Percentiles rank a stretch among this genome's conserved stretches.
phyloP scores from a whole-genome alignment of 2,888 invertebrate species.

The Zaprionus obscuricornis region DNA sequence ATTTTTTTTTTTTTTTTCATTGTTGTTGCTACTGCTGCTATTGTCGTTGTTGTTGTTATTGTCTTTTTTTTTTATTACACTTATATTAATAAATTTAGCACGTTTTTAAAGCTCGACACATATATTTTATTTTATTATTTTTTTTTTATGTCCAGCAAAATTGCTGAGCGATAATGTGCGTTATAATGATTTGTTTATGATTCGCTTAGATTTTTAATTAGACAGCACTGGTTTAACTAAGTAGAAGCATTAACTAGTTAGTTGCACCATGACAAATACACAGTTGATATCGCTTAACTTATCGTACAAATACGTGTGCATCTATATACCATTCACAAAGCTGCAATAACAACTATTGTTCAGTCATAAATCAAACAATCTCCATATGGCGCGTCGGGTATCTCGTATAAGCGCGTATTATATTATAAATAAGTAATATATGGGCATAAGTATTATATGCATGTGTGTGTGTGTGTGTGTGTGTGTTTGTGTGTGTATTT shows the following conservation, averaged over 20 bases:
- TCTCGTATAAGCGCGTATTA: slow-evolving; percentile 15
- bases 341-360: slow-evolving; percentile 56
- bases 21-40: slow-evolving; percentile 11
- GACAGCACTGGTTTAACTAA: slow-evolving; percentile 6
- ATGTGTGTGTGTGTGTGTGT: not conserved
- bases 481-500: not conserved
- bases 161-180: slow-evolving; percentile 8
- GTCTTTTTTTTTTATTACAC: slow-evolving; percentile 24
- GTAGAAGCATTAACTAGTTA: slow-evolving; percentile 14
- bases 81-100: slow-evolving; percentile 28
- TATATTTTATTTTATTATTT: no score
- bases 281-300: slow-evolving; percentile 32
- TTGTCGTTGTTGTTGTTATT: no score
- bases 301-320: slow-evolving; percentile 23
- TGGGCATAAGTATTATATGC: no score
- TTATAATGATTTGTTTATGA: slow-evolving; percentile 10
- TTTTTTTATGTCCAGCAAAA: not conserved
- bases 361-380: slow-evolving; percentile 64
- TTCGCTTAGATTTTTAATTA: slow-evolving; percentile 9
- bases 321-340: slow-evolving; percentile 23
- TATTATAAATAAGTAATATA: slow-evolving; percentile 19
- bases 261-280: not conserved
- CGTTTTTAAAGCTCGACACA: not conserved
- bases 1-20: slow-evolving; percentile 15
- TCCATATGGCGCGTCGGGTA: slow-evolving; percentile 50